Conservation (phyloP, 2,113 vertebrate genomes). For the Ictalurus punctatus region DNA sequence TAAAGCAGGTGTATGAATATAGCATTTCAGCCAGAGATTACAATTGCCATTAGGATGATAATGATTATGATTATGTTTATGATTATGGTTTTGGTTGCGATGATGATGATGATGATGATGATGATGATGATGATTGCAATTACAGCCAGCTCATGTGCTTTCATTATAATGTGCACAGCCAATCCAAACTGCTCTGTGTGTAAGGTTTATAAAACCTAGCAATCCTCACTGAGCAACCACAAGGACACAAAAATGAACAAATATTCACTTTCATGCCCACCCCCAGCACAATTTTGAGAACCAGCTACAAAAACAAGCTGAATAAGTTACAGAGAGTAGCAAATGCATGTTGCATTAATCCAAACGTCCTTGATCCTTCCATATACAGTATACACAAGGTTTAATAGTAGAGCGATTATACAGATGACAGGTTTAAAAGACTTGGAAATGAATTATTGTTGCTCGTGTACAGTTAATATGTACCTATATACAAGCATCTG, state of each 20-base stretch:
- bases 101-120: slow-evolving; percentile 54
- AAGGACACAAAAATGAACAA: not conserved
- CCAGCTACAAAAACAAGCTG: not conserved
- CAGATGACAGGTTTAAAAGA: slow-evolving; percentile 23
- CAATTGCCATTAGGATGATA: slow-evolving; percentile 54
- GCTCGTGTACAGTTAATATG: slow-evolving; percentile 18
- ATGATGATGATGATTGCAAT: slow-evolving; percentile 68
- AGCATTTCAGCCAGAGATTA: slow-evolving; percentile 60
- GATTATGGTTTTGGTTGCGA: slow-evolving; percentile 42
- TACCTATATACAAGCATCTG: slow-evolving; percentile 32
- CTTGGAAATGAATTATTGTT: slow-evolving; percentile 38
- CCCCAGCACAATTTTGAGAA: not conserved
- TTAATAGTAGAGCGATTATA: slow-evolving; percentile 33
- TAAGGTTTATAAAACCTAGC: slow-evolving; percentile 31
- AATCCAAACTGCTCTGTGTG: slow-evolving; percentile 58
- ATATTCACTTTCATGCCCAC: not conserved
- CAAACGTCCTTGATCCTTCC: slow-evolving; percentile 24
- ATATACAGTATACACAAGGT: not conserved
- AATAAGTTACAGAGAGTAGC: not conserved
- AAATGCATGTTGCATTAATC: not conserved
- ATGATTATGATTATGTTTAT: slow-evolving; percentile 56
- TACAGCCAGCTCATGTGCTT: slow-evolving; percentile 53
- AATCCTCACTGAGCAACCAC: not conserved
- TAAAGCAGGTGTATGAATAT: slow-evolving; percentile 55
- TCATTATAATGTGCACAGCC: slow-evolving; percentile 62